Percentiles rank a stretch among this genome's conserved stretches.
Evolutionary conservation across 1,140 invertebrate genomes (phyloP).

Genomic region (Drosophila malerkotliana): DNA sequence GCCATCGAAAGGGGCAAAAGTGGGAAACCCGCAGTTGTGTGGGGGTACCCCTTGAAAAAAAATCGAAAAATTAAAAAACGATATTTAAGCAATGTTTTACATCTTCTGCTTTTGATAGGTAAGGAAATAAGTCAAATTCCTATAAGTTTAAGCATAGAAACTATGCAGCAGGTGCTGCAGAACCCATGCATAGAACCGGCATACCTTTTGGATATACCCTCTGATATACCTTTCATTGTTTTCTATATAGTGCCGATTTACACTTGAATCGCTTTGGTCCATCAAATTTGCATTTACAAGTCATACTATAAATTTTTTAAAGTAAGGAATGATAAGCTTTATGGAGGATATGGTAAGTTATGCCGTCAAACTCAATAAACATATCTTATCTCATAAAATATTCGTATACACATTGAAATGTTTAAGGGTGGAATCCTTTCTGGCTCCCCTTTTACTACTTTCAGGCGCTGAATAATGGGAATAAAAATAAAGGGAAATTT

Average conservation of each 20-base stretch:
- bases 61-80: too few species aligned
- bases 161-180: too few species aligned
- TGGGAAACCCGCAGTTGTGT: too few species aligned
- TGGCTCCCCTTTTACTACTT: not conserved
- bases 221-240: constrained; percentile 9
- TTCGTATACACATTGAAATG: not conserved
- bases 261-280: not conserved
- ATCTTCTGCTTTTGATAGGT: too few species aligned
- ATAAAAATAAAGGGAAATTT: constrained; percentile 37
- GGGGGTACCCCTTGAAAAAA: too few species aligned
- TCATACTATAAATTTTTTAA: not conserved
- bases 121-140: too few species aligned
- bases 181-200: too few species aligned
- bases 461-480: constrained; percentile 1
- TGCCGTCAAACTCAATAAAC: not conserved
- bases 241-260: constrained; percentile 16
- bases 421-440: constrained; percentile 11
- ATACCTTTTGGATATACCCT: too few species aligned
- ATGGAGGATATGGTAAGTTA: not conserved
- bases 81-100: too few species aligned
- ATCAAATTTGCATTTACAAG: constrained; percentile 14
- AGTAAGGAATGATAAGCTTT: not conserved
- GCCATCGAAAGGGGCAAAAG: too few species aligned
- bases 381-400: not conserved
- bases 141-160: too few species aligned